Percentiles rank a stretch among this genome's conserved stretches.
Conservation (phyloP, 2,113 vertebrate species). For the Galbula dea region DNA sequence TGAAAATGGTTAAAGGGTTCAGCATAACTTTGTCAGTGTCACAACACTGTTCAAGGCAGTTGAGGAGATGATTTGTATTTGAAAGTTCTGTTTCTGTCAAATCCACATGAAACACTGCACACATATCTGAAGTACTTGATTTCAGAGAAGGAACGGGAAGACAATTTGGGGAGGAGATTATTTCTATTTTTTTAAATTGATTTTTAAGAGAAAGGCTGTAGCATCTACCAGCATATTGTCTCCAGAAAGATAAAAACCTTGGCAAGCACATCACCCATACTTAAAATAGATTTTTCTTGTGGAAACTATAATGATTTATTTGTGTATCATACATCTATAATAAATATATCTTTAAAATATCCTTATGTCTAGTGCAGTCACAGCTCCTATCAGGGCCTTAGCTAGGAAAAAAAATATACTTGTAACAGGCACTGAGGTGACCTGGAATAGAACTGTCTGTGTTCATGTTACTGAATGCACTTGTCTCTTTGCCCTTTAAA, state of each 20-base stretch:
- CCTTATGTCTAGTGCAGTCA: background rate
- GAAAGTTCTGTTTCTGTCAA: too few relatives aligned
- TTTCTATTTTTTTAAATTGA: too few relatives aligned
- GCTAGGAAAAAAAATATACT: background rate
- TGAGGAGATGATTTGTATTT: too few relatives aligned
- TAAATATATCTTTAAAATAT: background rate
- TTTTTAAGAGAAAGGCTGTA: too few relatives aligned
- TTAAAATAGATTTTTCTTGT: background rate
- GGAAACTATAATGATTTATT: background rate
- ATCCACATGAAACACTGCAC: too few relatives aligned
- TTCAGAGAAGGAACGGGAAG: too few relatives aligned
- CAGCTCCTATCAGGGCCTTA: background rate
- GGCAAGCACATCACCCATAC: background rate
- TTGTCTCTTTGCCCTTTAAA: background rate
- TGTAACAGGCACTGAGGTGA: background rate
- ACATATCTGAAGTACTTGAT: too few relatives aligned
- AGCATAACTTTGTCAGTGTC: too few relatives aligned
- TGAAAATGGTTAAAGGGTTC: too few relatives aligned
- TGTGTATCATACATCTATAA: background rate
- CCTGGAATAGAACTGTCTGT: background rate
- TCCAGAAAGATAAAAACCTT: background rate
- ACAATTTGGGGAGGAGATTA: too few relatives aligned
- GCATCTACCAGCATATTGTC: background rate
- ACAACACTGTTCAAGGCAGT: too few relatives aligned
- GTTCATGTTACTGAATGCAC: background rate